These are phyloP conservation scores for Azemiops feae DNA, from an alignment of 2,113 vertebrate species.

Conservation along the genomic window DNA sequence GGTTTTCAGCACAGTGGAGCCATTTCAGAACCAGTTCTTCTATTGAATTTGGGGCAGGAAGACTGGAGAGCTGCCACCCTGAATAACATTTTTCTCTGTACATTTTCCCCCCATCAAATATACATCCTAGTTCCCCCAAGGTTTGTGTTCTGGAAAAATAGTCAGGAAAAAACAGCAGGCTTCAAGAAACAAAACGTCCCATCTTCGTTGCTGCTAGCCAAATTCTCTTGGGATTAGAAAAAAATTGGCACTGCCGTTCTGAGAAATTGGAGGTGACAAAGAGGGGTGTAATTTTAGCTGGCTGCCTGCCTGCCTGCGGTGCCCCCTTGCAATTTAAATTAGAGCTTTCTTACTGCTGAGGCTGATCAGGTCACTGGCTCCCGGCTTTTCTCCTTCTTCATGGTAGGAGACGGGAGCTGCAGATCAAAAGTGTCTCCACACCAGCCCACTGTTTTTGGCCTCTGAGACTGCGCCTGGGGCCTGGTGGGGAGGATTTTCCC, in stretches of 20 bases:
- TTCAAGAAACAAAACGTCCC: neutral
- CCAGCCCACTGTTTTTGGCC: neutral
- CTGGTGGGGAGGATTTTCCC: neutral
- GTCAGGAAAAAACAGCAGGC: neutral
- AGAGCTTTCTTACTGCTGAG: neutral
- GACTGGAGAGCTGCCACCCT: neutral
- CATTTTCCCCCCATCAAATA: neutral
- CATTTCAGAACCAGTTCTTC: neutral
- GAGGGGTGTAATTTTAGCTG: neutral
- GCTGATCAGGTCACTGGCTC: neutral
- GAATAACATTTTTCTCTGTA: neutral
- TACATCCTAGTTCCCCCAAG: too few species aligned
- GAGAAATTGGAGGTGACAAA: slow-evolving; percentile 12
- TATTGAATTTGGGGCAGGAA: neutral
- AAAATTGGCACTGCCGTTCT: neutral
- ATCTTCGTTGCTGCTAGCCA: neutral
- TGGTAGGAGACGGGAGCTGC: neutral
- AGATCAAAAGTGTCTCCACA: neutral
- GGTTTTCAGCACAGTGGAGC: neutral
- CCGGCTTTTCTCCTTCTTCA: neutral
- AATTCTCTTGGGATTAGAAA: slow-evolving; percentile 7
- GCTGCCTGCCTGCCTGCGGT: neutral
- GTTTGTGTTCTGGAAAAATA: neutral
- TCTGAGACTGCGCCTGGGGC: neutral
- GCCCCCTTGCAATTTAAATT: neutral